Conservation (phyloP, 2,797 vertebrate genomes). For the Lemur catta region DNA sequence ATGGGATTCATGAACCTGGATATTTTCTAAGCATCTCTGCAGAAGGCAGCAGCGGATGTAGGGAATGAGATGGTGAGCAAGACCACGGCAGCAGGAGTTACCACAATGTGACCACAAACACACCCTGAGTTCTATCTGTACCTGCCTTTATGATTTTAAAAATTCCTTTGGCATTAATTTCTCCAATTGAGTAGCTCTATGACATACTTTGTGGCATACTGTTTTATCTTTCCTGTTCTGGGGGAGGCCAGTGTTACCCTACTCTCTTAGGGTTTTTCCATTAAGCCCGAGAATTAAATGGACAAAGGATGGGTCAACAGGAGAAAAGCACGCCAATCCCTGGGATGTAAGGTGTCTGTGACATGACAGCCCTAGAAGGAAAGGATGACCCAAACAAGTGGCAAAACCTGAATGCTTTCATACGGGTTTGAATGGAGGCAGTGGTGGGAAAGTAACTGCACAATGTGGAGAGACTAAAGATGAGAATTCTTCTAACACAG, state of each 20-base stretch:
- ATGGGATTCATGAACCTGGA: no score
- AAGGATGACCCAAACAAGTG: neutral
- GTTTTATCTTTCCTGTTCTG: neutral
- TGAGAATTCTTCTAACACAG: no score
- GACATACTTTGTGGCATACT: neutral
- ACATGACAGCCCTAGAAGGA: neutral
- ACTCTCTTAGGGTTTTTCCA: neutral
- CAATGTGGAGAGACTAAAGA: no score
- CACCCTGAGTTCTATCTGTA: neutral
- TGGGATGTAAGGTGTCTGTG: neutral
- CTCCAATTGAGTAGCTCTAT: neutral
- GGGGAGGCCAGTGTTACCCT: neutral
- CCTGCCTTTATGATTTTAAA: neutral
- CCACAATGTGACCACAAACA: no score
- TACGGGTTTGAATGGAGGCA: neutral
- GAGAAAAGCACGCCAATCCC: neutral
- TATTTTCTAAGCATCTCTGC: neutral
- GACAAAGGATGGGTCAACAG: neutral
- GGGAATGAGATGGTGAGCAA: no score
- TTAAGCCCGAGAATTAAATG: neutral
- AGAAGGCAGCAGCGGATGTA: neutral
- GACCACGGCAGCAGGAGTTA: neutral
- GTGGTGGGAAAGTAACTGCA: neutral
- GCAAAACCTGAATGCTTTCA: neutral
- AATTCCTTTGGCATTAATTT: neutral